Evolutionary conservation across 1,140 invertebrate species (phyloP), one percentile per base, ranked within the genome.

Genomic region (Ostrea denselamellosa): DNA sequence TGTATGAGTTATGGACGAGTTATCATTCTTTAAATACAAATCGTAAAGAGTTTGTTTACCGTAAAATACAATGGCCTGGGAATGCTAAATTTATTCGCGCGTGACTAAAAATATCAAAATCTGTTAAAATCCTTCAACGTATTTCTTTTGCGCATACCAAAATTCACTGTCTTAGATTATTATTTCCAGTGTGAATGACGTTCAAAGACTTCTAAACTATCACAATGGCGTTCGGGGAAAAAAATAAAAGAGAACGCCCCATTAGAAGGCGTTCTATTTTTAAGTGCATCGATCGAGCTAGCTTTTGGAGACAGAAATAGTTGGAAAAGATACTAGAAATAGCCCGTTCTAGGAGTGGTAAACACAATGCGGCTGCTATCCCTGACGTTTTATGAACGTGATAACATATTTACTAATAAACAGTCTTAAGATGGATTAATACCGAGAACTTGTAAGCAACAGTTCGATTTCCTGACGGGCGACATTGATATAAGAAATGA

Each of bases 401-500:
- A 77, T 28, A 25, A 34, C 25, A 77, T 62, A n/a, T 62, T 28
- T 28, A 10, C 68, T 14, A 34, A 77, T 25, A 77, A 77, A 77
- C 17, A 2, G 68, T 14, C 28, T 77, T 28, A 77, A 22, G 28
- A 77, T 12, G 28, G 25, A 34, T 77, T 12, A 25, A 77, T 25
- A 25, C 28, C 68, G 8, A 77, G 25, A 17, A 14, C 68, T 34
- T 77, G 68, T 77, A 77, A 44, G 12, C 14, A 77, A 34, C 10
- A 28, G 8, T 77, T 77, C 68, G 68, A 77, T 77, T 77, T 77
- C 25, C 68, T 77, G 25, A 77, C 68, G 28, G 56, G 56, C 56
- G n/a, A 62, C 17, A 77, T 22, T 77, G 34, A 1, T 25, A 10
- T 14, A 28, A 12, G 68, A 77, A 77, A 77, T 25, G 9, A 62